A percentile compares a stretch with the other conserved stretches of the same genome.
Conservation (phyloP, 1,140 invertebrate species). For the Hyposmocoma kahamanoa region DNA sequence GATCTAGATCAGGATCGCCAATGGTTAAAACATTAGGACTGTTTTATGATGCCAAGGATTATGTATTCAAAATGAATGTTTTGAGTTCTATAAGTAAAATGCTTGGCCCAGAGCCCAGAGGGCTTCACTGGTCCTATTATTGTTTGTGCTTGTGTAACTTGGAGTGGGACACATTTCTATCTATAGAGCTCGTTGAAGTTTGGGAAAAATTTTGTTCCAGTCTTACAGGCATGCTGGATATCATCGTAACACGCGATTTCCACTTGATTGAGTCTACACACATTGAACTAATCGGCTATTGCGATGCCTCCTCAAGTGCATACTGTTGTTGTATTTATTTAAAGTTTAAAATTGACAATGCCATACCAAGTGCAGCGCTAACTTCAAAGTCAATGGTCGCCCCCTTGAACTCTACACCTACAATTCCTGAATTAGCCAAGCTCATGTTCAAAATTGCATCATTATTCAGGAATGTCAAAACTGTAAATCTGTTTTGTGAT, state of each 20-base stretch:
- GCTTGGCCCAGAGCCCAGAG: conserved; percentile 21
- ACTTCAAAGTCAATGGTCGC: not conserved
- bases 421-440: not conserved
- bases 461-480: not conserved
- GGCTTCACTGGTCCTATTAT: conserved; percentile 19
- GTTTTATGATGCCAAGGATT: conserved; percentile 1
- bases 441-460: not conserved
- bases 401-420: not conserved
- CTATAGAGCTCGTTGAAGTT: not conserved
- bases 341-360: not conserved
- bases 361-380: not conserved
- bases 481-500: not conserved
- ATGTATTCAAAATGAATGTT: conserved; percentile 10
- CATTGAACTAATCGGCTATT: not conserved
- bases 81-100: conserved; percentile 19
- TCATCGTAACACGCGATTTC: not conserved
- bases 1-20: not conserved
- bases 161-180: conserved; percentile 5
- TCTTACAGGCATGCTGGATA: not conserved
- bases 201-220: not conserved
- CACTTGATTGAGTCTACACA: not conserved
- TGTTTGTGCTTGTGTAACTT: conserved; percentile 15
- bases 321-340: not conserved
- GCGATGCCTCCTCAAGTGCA: not conserved
- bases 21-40: conserved; percentile 5